phyloP scores from a whole-genome alignment of 2,797 vertebrate genomes.

The Nannoperca obscura region DNA sequence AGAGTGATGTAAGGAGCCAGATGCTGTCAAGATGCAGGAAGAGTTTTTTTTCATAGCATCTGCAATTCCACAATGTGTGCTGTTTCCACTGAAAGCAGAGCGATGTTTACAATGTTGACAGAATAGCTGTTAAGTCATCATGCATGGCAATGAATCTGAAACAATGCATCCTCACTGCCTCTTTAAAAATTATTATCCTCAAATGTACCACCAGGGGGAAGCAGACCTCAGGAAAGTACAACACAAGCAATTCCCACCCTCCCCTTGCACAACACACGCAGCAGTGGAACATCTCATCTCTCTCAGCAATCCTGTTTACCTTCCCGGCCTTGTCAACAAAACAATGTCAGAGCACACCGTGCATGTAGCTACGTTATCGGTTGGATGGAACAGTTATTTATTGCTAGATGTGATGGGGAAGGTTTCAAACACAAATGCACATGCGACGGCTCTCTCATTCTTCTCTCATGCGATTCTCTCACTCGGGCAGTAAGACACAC shows the following conservation, averaged over 20 bases:
- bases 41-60: not conserved
- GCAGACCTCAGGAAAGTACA: conserved; percentile 58
- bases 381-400: not conserved
- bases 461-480: not conserved
- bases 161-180: conserved; percentile 1
- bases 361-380: conserved; percentile 26
- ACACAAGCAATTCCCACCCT: conserved; percentile 31
- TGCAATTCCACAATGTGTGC: not conserved
- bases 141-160: conserved; percentile 7
- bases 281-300: conserved; percentile 45
- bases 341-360: conserved; percentile 36
- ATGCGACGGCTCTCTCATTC: not conserved
- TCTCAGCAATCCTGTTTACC: conserved; percentile 40
- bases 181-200: not conserved
- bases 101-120: not conserved
- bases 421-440: conserved; percentile 21
- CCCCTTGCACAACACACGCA: conserved; percentile 31
- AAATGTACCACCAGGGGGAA: conserved; percentile 77
- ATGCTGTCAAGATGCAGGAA: conserved; percentile 37
- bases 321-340: conserved; percentile 55
- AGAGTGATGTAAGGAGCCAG: conserved; percentile 31
- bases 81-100: conserved; percentile 7
- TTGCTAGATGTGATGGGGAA: not conserved
- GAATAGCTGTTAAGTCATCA: not conserved
- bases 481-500: conserved; percentile 17